Evolutionary conservation across 2,113 vertebrate genomes (phyloP), one percentile per base, ranked within the genome.

Genomic region (Epinephelus cyanopodus): DNA sequence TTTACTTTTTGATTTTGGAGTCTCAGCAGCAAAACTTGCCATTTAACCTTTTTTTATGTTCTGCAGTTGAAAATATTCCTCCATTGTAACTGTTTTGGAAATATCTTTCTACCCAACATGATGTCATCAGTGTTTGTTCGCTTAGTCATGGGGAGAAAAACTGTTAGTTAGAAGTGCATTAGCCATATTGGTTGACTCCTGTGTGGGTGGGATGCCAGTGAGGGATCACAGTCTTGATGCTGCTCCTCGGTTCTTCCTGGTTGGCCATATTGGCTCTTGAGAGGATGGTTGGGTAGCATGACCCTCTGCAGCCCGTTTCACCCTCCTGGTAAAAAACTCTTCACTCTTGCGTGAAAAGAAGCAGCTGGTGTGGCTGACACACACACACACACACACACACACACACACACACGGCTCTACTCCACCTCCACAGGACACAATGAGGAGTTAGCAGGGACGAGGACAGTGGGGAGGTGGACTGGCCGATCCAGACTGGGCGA

Each of bases 291-390:
- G 45, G 53, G 18, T 14, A 54, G 48, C 17, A n/a, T 56, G 61
- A 73, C n/a, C 74, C 53, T 61, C 27, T 62, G 62, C 25, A 45
- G 47, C 58, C 54, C 6, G 13, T 50, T 23, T 23, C 71, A 21
- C 58, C 77, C 71, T 64, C 54, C 52, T 50, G 70, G 63, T 63
- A 1, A 64, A 69, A 74, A 45, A 10, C 70, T 33, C 25, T 18
- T 65, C 77, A 27, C 9, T 72, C 72, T 60, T 66, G 77, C 73
- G 17, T 85, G 83, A 85, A 81, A 18, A 65, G 53, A 47, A 47
- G 52, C 83, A 85, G 61, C 83, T 85, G 66, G 66, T 71, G 60
- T 19, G 13, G 74, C 57, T 13, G 75, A 79, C 48, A 48, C 42
- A 29, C 57, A 21, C 1, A 37, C 33, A 37, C 33, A 37, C 33